phyloP scores from a whole-genome alignment of 1,140 invertebrate genomes.

The Monomorium pharaonis region DNA sequence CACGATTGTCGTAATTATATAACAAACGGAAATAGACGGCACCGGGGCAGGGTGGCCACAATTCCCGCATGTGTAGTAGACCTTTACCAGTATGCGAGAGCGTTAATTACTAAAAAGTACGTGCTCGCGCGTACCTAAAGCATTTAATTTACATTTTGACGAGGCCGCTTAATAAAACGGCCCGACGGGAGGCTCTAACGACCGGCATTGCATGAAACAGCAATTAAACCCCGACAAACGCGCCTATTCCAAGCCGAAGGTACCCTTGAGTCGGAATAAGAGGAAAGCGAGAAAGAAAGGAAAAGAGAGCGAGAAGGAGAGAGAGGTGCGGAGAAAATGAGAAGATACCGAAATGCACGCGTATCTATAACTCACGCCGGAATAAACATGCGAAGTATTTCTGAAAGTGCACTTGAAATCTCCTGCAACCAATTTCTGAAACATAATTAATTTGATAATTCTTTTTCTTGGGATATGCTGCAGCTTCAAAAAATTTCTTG shows the following conservation, averaged over 20 bases:
- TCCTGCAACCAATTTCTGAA: background rate
- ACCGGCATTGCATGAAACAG: constrained; percentile 62
- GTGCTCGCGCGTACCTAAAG: constrained; percentile 38
- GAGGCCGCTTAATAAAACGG: constrained; percentile 64
- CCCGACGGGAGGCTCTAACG: constrained; percentile 15
- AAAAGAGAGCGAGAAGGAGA: background rate
- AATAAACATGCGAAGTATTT: constrained; percentile 78
- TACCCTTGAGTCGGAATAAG: constrained; percentile 24
- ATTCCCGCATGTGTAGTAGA: constrained; percentile 25
- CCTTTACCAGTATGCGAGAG: constrained; percentile 6
- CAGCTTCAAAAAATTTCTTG: too few relatives aligned
- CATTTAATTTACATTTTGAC: constrained; percentile 71
- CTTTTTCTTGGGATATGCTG: too few relatives aligned
- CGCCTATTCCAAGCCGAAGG: constrained; percentile 63
- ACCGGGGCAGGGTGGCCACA: background rate
- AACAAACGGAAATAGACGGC: constrained; percentile 26
- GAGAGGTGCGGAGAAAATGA: constrained; percentile 44
- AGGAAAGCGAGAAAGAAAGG: constrained; percentile 20
- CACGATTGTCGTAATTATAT: constrained; percentile 38
- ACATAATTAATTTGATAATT: too few relatives aligned
- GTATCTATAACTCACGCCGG: constrained; percentile 77
- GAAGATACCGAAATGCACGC: constrained; percentile 49
- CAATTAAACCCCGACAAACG: constrained; percentile 75
- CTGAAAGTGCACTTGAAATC: constrained; percentile 71
- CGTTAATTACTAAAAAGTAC: constrained; percentile 63